Conservation (phyloP, 2,888 invertebrate species). For the Timema cristinae region DNA sequence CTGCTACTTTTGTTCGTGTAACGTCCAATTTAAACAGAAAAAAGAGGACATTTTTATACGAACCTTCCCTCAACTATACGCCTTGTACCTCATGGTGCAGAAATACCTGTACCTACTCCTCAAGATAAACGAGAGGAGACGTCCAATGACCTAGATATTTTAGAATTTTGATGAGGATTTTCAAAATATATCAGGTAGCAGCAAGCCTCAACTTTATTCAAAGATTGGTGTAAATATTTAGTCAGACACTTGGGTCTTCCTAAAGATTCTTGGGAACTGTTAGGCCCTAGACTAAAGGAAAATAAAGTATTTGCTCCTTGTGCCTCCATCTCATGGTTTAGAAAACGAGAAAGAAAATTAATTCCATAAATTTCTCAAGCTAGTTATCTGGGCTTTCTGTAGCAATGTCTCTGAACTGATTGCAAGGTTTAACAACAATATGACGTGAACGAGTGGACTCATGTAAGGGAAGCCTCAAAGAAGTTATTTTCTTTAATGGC, state of each 20-base stretch:
- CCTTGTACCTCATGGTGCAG: too few species aligned
- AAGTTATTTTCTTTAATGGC: too few species aligned
- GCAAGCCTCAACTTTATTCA: not conserved
- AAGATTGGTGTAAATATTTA: not conserved
- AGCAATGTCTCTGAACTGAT: too few species aligned
- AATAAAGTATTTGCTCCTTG: not conserved
- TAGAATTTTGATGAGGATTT: not conserved
- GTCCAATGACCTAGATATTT: too few species aligned
- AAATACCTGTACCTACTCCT: not conserved
- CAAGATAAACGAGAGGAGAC: not conserved
- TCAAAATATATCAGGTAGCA: not conserved
- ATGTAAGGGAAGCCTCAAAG: too few species aligned
- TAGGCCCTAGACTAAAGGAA: not conserved
- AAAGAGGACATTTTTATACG: not conserved
- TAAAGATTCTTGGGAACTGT: too few species aligned
- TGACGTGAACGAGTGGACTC: too few species aligned
- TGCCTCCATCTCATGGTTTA: not conserved
- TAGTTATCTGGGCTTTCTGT: too few species aligned
- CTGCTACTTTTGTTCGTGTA: conserved; percentile 8
- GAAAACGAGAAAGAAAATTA: not conserved
- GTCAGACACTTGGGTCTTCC: not conserved
- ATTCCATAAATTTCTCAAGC: not conserved
- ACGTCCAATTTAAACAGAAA: not conserved
- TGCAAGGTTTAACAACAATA: too few species aligned
- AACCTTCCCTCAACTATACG: not conserved